Conservation (phyloP, 2,888 invertebrate genomes). For the Agonopterix subpropinquella region DNA sequence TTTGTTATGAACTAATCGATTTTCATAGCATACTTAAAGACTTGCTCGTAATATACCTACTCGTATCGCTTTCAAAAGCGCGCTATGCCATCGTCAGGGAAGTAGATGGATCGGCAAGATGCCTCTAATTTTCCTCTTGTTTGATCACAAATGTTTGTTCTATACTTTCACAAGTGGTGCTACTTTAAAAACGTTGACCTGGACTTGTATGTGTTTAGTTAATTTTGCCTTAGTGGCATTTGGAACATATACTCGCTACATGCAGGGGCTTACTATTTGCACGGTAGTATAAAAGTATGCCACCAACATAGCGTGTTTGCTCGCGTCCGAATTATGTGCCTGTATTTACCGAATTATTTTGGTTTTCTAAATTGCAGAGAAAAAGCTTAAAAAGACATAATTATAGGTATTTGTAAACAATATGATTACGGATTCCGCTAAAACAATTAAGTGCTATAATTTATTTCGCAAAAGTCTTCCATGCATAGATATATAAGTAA, state of each 20-base stretch:
- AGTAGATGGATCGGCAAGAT: conserved; percentile 5
- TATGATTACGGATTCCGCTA: not conserved
- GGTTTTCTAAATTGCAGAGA: conserved; percentile 29
- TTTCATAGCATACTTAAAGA: not conserved
- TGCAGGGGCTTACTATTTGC: conserved; percentile 37
- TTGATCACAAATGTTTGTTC: conserved; percentile 62
- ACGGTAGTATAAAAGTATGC: conserved; percentile 47
- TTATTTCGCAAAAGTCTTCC: not conserved
- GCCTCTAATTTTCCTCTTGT: conserved; percentile 53
- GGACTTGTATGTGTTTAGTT: conserved; percentile 51
- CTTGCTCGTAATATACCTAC: too few species aligned
- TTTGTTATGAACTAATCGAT: too few species aligned
- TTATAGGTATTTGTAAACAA: conserved; percentile 14
- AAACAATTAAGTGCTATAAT: too few species aligned
- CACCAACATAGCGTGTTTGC: conserved; percentile 47
- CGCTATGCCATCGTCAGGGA: not conserved
- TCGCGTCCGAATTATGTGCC: conserved; percentile 30
- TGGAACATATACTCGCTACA: conserved; percentile 18
- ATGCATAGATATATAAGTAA: too few species aligned
- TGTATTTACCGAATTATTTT: conserved; percentile 18
- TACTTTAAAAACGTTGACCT: conserved; percentile 69
- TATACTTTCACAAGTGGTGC: conserved; percentile 65
- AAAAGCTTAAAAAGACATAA: too few species aligned
- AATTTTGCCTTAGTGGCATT: conserved; percentile 46
- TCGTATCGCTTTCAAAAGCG: too few species aligned